Conservation (phyloP, 2,113 vertebrate species). For the Murina feae region DNA sequence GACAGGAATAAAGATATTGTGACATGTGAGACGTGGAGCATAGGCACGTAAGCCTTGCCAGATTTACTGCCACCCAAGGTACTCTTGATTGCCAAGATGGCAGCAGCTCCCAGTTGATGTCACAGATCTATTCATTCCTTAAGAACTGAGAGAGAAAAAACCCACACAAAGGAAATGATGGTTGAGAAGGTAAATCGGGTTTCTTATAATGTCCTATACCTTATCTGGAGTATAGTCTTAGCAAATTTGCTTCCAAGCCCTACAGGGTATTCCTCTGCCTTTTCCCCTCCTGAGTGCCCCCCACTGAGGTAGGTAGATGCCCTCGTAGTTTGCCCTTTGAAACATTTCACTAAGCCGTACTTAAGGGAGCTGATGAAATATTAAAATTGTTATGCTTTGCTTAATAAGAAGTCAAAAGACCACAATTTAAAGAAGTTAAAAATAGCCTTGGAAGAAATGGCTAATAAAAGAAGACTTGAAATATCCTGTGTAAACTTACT, state of each 20-base stretch:
- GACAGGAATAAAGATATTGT: constrained; percentile 60
- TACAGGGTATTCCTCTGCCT: not conserved
- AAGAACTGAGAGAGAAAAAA: not conserved
- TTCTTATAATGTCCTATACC: not conserved
- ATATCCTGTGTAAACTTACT: not conserved
- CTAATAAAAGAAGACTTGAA: not conserved
- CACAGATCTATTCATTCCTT: not conserved
- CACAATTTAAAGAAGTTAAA: not conserved
- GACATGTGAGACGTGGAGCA: constrained; percentile 48
- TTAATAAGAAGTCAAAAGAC: not conserved
- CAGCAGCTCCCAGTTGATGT: constrained; percentile 23
- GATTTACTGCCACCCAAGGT: constrained; percentile 45
- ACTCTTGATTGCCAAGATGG: constrained; percentile 38
- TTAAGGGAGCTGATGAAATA: not conserved
- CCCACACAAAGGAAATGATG: not conserved
- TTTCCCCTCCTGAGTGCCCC: no score
- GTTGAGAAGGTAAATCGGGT: not conserved
- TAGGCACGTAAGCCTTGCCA: constrained; percentile 50
- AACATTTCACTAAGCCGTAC: not conserved
- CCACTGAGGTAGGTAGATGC: not conserved
- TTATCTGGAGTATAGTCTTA: not conserved
- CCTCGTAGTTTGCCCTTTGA: not conserved
- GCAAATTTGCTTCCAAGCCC: not conserved
- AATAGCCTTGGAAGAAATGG: not conserved
- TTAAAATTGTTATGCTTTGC: not conserved